phyloP scores from a whole-genome alignment of 2,888 invertebrate genomes.

The Lordiphosa fenestrarum region DNA sequence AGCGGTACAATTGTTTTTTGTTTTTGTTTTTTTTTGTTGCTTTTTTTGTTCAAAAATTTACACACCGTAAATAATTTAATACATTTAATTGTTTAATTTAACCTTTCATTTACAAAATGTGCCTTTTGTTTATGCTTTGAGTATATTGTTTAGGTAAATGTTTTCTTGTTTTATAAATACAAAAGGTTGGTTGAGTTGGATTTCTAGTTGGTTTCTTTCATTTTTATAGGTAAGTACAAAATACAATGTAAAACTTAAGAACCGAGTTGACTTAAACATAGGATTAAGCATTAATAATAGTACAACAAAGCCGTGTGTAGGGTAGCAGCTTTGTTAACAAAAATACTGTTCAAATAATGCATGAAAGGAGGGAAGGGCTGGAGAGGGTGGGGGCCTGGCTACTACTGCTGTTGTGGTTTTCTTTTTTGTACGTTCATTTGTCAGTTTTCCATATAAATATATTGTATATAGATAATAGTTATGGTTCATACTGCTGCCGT shows the following conservation, averaged over 20 bases:
- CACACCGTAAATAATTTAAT: constrained; percentile 59
- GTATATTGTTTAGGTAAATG: constrained; percentile 38
- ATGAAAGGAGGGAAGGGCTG: neutral
- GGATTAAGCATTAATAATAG: constrained; percentile 31
- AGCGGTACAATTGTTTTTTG: constrained; percentile 7
- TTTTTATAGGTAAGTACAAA: constrained; percentile 57
- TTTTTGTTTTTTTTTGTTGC: constrained; percentile 5
- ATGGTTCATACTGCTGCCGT: constrained; percentile 20
- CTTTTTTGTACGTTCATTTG: constrained; percentile 26
- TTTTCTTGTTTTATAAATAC: constrained; percentile 32
- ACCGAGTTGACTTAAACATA: too few relatives aligned
- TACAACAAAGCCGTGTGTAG: constrained; percentile 17
- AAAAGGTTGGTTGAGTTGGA: constrained; percentile 28
- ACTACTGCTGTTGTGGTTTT: constrained; percentile 18
- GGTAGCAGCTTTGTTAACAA: constrained; percentile 62
- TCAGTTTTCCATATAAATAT: constrained; percentile 17
- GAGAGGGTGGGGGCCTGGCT: neutral
- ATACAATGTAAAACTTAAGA: constrained; percentile 67
- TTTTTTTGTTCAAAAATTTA: constrained; percentile 36
- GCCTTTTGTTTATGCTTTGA: constrained; percentile 39
- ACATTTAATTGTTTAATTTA: constrained; percentile 29
- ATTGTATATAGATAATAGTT: constrained; percentile 33
- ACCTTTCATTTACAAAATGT: constrained; percentile 50
- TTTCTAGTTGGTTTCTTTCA: constrained; percentile 1
- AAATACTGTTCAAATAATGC: constrained; percentile 39